A percentile compares a stretch with the other conserved stretches of the same genome.
phyloP scores from a whole-genome alignment of 2,797 vertebrate species.

The Karalla daura region DNA sequence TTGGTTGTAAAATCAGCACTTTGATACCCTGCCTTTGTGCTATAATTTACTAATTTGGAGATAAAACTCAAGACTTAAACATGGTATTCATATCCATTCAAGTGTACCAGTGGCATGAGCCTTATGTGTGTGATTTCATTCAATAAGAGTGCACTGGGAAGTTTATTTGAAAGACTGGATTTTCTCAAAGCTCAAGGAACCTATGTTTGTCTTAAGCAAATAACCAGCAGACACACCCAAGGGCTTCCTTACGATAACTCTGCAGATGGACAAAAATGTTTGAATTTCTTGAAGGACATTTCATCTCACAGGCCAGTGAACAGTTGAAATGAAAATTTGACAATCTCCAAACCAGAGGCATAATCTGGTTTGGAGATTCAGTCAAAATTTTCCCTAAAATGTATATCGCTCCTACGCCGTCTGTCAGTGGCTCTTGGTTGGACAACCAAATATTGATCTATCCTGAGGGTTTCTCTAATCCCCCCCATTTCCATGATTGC shows the following conservation, averaged over 20 bases:
- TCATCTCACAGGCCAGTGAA: neutral
- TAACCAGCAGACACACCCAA: neutral
- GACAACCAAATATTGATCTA: too few relatives aligned
- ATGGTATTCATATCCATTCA: neutral
- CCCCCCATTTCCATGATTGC: too few relatives aligned
- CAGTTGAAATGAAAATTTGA: neutral
- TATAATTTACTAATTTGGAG: neutral
- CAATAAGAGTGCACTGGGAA: neutral
- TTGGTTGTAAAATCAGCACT: neutral
- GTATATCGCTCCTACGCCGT: too few relatives aligned
- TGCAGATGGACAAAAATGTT: conserved; percentile 38
- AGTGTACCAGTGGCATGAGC: neutral
- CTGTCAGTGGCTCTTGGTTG: too few relatives aligned
- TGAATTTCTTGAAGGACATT: conserved; percentile 33
- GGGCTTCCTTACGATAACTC: conserved; percentile 57
- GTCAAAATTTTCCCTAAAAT: too few relatives aligned
- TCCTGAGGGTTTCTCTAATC: too few relatives aligned
- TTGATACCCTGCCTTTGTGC: neutral
- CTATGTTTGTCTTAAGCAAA: neutral
- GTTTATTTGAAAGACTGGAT: neutral
- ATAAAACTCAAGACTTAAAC: neutral
- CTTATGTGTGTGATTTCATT: neutral
- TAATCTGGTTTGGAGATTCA: too few relatives aligned
- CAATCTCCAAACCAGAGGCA: too few relatives aligned
- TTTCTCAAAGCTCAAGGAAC: neutral